Conservation (phyloP, 2,888 invertebrate genomes). For the Allolobophora icterica region DNA sequence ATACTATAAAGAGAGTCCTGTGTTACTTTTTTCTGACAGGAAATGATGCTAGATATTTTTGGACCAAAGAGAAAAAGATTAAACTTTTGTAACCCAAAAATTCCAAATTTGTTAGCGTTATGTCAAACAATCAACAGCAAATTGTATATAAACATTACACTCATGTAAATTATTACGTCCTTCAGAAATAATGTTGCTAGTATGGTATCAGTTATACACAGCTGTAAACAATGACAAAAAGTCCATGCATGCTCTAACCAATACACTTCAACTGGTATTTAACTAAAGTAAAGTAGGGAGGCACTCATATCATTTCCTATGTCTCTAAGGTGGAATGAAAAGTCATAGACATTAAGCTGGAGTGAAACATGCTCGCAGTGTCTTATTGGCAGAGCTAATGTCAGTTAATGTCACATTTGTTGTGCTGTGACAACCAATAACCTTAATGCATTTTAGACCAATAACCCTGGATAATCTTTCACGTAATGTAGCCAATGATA, state of each 20-base stretch:
- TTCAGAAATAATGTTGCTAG: background rate
- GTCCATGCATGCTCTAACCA: background rate
- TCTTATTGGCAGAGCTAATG: too few relatives aligned
- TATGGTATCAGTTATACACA: background rate
- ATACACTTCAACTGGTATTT: too few relatives aligned
- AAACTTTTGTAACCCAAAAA: background rate
- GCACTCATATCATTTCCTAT: too few relatives aligned
- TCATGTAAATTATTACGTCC: background rate
- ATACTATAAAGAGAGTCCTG: background rate
- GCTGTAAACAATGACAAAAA: conserved; percentile 4
- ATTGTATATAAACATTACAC: background rate
- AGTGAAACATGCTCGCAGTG: too few relatives aligned
- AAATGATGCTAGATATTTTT: background rate
- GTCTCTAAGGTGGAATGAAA: too few relatives aligned
- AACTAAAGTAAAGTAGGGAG: too few relatives aligned
- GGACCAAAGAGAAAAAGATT: background rate
- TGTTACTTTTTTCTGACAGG: background rate
- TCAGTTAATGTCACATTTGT: too few relatives aligned
- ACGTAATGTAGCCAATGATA: too few relatives aligned
- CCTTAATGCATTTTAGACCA: too few relatives aligned
- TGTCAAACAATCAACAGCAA: background rate
- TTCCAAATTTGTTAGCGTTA: background rate
- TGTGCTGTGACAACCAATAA: too few relatives aligned
- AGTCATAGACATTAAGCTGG: too few relatives aligned
- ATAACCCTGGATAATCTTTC: too few relatives aligned